Evolutionary conservation across 2,888 invertebrate genomes (phyloP).

Genomic region (Ichneumon xanthorius): DNA sequence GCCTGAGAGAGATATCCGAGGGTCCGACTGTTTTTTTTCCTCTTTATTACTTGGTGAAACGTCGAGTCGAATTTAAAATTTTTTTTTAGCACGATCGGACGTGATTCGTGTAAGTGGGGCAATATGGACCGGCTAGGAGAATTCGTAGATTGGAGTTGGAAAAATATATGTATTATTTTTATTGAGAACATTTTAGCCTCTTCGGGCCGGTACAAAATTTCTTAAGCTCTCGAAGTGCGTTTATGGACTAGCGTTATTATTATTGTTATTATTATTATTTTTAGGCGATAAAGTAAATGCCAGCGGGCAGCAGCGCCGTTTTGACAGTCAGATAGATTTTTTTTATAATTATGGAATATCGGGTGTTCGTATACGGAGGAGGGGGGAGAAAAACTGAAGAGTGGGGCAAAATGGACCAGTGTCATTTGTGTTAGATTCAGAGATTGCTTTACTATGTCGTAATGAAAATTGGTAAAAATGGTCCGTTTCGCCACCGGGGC

Average conservation of each 20-base stretch:
- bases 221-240: constrained; percentile 3
- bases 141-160: not conserved
- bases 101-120: not conserved
- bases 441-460: too few species aligned
- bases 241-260: not conserved
- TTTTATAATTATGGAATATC: too few species aligned
- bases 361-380: too few species aligned
- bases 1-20: not conserved
- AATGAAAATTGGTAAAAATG: too few species aligned
- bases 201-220: not conserved
- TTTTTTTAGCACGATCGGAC: not conserved
- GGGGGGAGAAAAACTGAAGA: too few species aligned
- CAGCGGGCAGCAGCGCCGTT: not conserved
- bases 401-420: too few species aligned
- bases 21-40: not conserved
- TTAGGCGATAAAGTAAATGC: not conserved
- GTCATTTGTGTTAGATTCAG: too few species aligned
- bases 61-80: not conserved
- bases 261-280: not conserved
- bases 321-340: not conserved
- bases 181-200: not conserved
- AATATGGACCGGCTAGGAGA: not conserved
- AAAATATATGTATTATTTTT: not conserved
- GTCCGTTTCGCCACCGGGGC: too few species aligned
- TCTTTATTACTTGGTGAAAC: not conserved